These are phyloP conservation scores for Artibeus lituratus DNA, from an alignment of 2,797 vertebrate species.

Conservation along the genomic window DNA sequence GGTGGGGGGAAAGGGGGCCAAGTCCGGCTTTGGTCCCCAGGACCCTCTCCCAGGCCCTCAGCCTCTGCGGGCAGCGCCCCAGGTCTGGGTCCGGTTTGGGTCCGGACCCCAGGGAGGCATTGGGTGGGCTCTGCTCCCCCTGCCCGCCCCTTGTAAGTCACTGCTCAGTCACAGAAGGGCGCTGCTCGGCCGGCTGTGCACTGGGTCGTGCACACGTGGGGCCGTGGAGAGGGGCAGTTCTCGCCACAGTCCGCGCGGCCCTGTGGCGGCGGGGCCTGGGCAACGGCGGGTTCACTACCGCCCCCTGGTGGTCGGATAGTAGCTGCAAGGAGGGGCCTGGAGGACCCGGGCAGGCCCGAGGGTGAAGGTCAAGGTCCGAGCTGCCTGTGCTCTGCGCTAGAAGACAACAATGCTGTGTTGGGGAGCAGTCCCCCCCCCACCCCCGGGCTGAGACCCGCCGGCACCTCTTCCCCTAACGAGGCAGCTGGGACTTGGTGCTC, in stretches of 20 bases:
- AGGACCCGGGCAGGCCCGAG: neutral
- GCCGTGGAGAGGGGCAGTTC: too few species aligned
- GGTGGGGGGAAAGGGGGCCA: fast-evolving
- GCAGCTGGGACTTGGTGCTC: neutral
- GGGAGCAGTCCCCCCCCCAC: neutral
- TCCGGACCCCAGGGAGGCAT: neutral
- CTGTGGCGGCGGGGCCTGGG: too few species aligned
- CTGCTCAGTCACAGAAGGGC: neutral
- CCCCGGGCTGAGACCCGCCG: neutral
- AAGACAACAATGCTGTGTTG: neutral
- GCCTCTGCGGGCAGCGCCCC: neutral
- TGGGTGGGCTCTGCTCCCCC: neutral
- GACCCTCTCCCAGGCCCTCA: neutral
- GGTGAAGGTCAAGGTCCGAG: neutral
- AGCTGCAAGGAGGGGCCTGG: neutral
- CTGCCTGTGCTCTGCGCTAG: neutral
- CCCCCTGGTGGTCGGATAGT: neutral
- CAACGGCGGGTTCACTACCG: neutral
- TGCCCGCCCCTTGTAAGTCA: neutral
- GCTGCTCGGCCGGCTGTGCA: neutral
- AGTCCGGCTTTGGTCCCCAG: fast-evolving
- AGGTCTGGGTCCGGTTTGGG: too few species aligned
- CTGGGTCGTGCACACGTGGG: neutral
- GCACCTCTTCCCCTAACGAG: neutral
- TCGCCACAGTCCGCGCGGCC: fast-evolving